A percentile compares a stretch with the other conserved stretches of the same genome.
Conservation (phyloP, 2,113 vertebrate species). For the Ctenomys sociabilis region DNA sequence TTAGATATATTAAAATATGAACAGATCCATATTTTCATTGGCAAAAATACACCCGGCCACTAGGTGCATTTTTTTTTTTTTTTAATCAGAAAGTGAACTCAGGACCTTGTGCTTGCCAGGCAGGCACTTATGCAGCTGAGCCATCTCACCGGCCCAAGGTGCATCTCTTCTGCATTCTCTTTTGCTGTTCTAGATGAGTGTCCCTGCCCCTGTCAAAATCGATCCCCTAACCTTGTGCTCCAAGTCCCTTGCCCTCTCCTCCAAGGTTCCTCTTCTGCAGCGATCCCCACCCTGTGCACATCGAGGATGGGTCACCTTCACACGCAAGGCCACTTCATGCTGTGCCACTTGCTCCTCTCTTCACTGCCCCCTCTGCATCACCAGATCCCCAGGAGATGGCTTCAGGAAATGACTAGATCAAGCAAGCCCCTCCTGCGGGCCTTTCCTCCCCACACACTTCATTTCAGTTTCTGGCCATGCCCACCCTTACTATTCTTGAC, state of each 20-base stretch:
- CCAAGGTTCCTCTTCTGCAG: not conserved
- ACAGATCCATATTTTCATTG: not conserved
- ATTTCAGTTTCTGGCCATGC: not conserved
- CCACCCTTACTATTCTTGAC: not conserved
- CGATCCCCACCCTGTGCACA: not conserved
- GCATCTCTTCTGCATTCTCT: not conserved
- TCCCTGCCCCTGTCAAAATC: not conserved
- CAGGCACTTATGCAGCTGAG: too few relatives aligned
- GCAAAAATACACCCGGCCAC: not conserved
- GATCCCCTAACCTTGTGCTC: not conserved
- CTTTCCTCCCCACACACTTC: not conserved
- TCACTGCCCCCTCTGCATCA: not conserved
- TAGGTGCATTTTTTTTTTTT: not conserved
- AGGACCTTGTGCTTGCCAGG: too few relatives aligned
- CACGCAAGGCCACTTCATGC: not conserved
- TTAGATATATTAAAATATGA: too few relatives aligned
- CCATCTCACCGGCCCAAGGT: not conserved
- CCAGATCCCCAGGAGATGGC: not conserved
- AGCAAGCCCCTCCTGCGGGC: not conserved
- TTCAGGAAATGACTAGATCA: not conserved
- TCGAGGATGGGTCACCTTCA: not conserved
- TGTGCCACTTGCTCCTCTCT: not conserved
- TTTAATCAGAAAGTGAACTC: too few relatives aligned
- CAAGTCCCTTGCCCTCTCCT: not conserved
- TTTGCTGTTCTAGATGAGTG: not conserved